phyloP scores from a whole-genome alignment of 2,797 vertebrate genomes.

The Cyprinella venusta region DNA sequence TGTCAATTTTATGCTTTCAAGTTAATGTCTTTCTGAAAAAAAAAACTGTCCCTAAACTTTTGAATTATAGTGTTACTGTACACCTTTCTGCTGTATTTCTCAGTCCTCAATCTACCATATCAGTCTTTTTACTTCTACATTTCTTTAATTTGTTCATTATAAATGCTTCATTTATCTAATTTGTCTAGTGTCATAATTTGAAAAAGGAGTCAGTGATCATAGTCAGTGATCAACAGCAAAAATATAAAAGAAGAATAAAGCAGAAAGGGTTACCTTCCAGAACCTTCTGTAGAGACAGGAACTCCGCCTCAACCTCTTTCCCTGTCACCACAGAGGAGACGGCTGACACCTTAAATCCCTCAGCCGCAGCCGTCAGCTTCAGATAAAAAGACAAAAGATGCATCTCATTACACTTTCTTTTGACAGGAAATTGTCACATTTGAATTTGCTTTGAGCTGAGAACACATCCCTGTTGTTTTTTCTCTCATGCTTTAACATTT shows the following conservation, averaged over 20 bases:
- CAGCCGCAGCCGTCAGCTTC: slow-evolving; percentile 74
- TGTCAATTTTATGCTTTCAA: background rate
- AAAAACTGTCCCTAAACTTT: background rate
- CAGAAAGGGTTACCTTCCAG: slow-evolving; percentile 77
- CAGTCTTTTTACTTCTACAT: background rate
- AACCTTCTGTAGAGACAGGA: slow-evolving; percentile 73
- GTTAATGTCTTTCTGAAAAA: background rate
- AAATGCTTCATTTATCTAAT: background rate
- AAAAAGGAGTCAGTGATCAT: background rate
- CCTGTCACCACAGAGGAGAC: slow-evolving; percentile 76
- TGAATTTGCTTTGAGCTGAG: slow-evolving; percentile 37
- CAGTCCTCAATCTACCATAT: background rate
- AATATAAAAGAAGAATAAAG: slow-evolving; percentile 1
- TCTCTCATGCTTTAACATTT: slow-evolving; percentile 21
- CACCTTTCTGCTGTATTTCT: background rate
- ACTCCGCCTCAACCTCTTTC: slow-evolving; percentile 76
- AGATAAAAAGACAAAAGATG: slow-evolving; percentile 47
- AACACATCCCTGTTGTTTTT: slow-evolving; percentile 29
- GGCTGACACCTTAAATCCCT: slow-evolving; percentile 71
- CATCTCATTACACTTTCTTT: slow-evolving; percentile 43
- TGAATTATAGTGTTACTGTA: background rate
- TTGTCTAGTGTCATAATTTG: background rate
- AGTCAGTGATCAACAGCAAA: background rate
- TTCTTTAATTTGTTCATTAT: background rate
- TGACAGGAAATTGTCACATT: slow-evolving; percentile 47